Percentiles rank a stretch among this genome's conserved stretches.
Conservation (phyloP, 2,797 vertebrate species). For the Pantherophis alleghaniensis region DNA sequence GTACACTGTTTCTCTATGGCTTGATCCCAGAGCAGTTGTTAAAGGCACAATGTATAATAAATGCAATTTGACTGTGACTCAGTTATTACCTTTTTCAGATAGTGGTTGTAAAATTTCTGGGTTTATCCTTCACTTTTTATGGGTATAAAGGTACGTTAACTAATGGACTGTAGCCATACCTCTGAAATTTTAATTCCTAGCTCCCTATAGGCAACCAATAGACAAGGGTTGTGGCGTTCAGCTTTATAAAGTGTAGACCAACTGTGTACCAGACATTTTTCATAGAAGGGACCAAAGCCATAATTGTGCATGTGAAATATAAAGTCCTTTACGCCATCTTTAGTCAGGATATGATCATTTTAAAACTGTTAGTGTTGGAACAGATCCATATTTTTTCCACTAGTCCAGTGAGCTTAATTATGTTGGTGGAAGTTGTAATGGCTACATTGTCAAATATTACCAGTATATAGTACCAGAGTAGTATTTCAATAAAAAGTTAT, state of each 20-base stretch:
- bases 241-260: slow-evolving; percentile 44
- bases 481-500: slow-evolving; percentile 3
- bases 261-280: slow-evolving; percentile 40
- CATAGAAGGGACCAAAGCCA: slow-evolving; percentile 33
- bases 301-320: background rate
- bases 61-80: slow-evolving; percentile 33
- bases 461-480: background rate
- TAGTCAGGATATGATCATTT: slow-evolving; percentile 7
- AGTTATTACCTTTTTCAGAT: slow-evolving; percentile 56
- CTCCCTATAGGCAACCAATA: slow-evolving; percentile 52
- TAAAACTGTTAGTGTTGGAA: slow-evolving; percentile 25
- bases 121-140: slow-evolving; percentile 61
- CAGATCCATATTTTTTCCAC: background rate
- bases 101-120: slow-evolving; percentile 64
- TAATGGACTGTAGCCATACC: slow-evolving; percentile 63
- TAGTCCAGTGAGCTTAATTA: background rate
- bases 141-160: slow-evolving; percentile 56
- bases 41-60: slow-evolving; percentile 52
- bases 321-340: slow-evolving; percentile 30
- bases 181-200: slow-evolving; percentile 66
- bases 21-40: slow-evolving; percentile 59
- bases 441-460: background rate
- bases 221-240: slow-evolving; percentile 43
- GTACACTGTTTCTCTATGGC: slow-evolving; percentile 47
- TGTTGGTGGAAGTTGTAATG: background rate